Base-by-base conservation (phyloP, 2,888 invertebrate genomes). In the Trypoxylon attenuatum region DNA sequence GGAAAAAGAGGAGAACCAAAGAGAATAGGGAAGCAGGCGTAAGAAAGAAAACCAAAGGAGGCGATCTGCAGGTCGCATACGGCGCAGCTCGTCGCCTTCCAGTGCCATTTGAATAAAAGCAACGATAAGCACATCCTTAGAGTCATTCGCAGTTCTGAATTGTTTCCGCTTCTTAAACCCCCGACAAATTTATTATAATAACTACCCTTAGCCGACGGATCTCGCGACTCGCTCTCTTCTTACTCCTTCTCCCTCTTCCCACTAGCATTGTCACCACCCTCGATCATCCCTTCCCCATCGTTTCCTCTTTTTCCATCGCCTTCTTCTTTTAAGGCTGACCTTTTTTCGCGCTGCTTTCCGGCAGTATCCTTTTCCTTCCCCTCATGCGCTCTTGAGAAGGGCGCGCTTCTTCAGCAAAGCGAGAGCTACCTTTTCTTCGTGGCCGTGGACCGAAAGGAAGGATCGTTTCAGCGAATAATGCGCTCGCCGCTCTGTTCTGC, bases 131-230 rank as follows among this genome's bases (percentile, higher is more conserved):
- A 85, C 85, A 85, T 85, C 83, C 84, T 81, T 83, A 84, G 82
- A 83, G 82, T 81, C 76, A 78, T 82, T 82, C 82, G 80, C 81
- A 81, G 83, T 80, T 83, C 81, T 83, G 85, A 85, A 85, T 84
- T 85, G 85, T 85, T 85, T 85, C 85, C 85, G 85, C 85, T 85
- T 84, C 85, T 85, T 85, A 85, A 85, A 82, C 84, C 83, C 78
- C 84, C 83, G 84, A 85, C 85, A 85, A 85, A 85, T 85, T 85
- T 85, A 85, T 85, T 84, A 84, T 84, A 85, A 85, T 85, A 84
- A 85, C 85, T 85, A 84, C 83, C 84, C 84, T 84, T 82, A 82
- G 83, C 83, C 78, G 72, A 71, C 73, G 74, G 76, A 77, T 74
- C 77, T 77, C 71, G 74, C 73, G 69, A 69, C 77, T 81, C 77